Percentiles rank a stretch among this genome's conserved stretches.
phyloP scores from a whole-genome alignment of 2,113 vertebrate species.

The Prietella phreatophila region DNA sequence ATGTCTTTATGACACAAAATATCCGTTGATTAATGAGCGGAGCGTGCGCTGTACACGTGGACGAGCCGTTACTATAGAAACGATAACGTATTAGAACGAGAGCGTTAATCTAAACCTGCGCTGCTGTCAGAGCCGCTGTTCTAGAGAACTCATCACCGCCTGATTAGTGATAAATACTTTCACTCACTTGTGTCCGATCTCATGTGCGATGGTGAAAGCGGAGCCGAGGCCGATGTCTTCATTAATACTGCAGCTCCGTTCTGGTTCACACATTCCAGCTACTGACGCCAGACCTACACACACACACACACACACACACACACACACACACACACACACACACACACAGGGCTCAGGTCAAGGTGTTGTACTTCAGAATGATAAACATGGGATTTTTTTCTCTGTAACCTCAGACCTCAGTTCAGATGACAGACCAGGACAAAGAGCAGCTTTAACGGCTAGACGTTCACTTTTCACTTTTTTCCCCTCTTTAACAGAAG shows the following conservation, averaged over 20 bases:
- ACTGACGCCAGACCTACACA: conserved; percentile 92
- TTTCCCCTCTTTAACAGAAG: conserved; percentile 71
- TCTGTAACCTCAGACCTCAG: conserved; percentile 73
- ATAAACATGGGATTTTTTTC: conserved; percentile 82
- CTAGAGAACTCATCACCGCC: background rate
- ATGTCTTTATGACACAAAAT: no score
- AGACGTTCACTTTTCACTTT: conserved; percentile 84
- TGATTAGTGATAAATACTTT: background rate
- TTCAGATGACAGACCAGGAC: conserved; percentile 80
- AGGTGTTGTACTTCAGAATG: conserved; percentile 79
- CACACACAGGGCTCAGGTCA: conserved; percentile 61
- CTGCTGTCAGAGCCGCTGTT: background rate
- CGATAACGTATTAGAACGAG: background rate
- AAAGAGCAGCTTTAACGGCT: conserved; percentile 81
- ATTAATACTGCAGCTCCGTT: conserved; percentile 99
- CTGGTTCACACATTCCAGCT: conserved; percentile 99
- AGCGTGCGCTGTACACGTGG: no score
- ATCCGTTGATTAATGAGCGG: no score
- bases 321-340: conserved; percentile 27
- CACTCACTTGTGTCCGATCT: conserved; percentile 99
- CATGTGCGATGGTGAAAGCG: conserved; percentile 98
- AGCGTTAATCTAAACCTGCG: background rate
- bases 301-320: conserved; percentile 42
- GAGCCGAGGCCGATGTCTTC: conserved; percentile 98
- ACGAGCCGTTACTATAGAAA: background rate